Evolutionary conservation across 2,888 invertebrate genomes (phyloP).

Genomic region (Rhorus exstirpatorius): DNA sequence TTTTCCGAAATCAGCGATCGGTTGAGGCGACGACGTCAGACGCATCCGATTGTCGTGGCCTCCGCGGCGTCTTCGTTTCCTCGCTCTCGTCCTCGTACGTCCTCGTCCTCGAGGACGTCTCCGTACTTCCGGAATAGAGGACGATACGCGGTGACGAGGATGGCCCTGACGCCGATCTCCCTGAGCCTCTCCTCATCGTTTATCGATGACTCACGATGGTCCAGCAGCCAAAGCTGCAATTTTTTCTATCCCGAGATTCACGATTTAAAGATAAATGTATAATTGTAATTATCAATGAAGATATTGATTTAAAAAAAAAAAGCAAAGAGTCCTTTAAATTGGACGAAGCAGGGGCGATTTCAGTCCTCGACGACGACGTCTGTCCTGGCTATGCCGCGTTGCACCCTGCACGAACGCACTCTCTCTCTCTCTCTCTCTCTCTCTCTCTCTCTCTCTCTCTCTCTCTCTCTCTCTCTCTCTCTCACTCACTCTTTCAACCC

Average conservation of each 20-base stretch:
- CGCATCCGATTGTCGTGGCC: constrained; percentile 41
- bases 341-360: constrained; percentile 35
- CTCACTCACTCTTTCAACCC: constrained; percentile 25
- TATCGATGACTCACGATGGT: constrained; percentile 41
- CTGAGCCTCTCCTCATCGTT: constrained; percentile 65
- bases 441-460: constrained; percentile 27
- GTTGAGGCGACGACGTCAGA: constrained; percentile 26
- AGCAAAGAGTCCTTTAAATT: constrained; percentile 3
- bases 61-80: constrained; percentile 62
- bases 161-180: constrained; percentile 64
- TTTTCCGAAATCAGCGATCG: constrained; percentile 27
- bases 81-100: constrained; percentile 71
- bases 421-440: constrained; percentile 12
- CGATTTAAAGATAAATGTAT: background rate
- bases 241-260: constrained; percentile 4
- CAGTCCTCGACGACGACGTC: constrained; percentile 26
- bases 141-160: constrained; percentile 53
- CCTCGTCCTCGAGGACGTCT: constrained; percentile 63
- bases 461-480: constrained; percentile 28
- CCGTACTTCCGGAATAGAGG: constrained; percentile 59
- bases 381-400: constrained; percentile 42
- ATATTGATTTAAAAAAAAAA: constrained; percentile 2
- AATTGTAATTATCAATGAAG: background rate
- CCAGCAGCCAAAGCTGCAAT: constrained; percentile 22
- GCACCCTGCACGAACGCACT: constrained; percentile 53